Evolutionary conservation across 2,888 invertebrate species (phyloP), one percentile per base, ranked within the genome.

Genomic region (Ctena decussata): DNA sequence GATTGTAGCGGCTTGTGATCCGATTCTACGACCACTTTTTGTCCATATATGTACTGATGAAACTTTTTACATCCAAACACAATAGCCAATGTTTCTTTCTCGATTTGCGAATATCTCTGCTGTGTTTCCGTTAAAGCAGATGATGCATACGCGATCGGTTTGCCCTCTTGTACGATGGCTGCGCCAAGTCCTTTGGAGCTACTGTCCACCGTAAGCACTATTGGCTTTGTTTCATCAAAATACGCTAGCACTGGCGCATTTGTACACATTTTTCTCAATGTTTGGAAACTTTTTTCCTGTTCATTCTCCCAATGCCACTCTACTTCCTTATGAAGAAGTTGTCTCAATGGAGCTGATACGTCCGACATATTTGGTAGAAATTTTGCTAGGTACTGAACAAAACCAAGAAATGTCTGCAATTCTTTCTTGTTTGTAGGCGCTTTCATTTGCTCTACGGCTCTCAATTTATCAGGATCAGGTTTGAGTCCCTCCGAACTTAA

Each of bases 121-220:
- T 79, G 76, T 3, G 73, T 27, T 39, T 70, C 8, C 24, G 79
- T 60, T 41, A 85, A 27, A 24, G 82, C 76, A 18, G 82, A 27
- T 3, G 85, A n/a, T 77, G 39, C 79, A 65, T 79, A 85, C 6
- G 85, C 82, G 5, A 82, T 69, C 18, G 76, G 85, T 78, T 84
- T 80, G 41, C 83, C 82, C n/a, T 88, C 74, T 60, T 90, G 88
- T 1, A 87, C 27, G 12, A 89, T n/a, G 0, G 84, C 88, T 57
- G 89, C 77, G 1, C 89, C 91, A 3, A 91, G 27, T 6, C 91
- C 90, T 75, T 90, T 78, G 18, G 86, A 85, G 32, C 85, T 86
- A 11, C 91, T 89, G 70, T 92, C 91, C 44, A 89, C 87, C 8
- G 78, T 81, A 3, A 88, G 60, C 27, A 70, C 77, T 12, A 85